These are phyloP conservation scores for Bilobella aurantiaca DNA, from an alignment of 1,140 invertebrate genomes.

Conservation along the genomic window DNA sequence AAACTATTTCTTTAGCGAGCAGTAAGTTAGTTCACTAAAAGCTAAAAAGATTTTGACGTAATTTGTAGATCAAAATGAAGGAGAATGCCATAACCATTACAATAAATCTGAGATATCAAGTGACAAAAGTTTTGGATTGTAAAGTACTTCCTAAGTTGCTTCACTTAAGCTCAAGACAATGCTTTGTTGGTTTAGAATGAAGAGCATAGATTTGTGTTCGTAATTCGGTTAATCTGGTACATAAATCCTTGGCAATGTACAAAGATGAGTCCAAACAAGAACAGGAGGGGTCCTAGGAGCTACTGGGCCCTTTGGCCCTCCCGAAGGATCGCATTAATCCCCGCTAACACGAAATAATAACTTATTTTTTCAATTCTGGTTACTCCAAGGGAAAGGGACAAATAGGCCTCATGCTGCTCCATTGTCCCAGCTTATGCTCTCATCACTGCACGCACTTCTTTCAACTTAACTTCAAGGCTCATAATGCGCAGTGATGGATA, in stretches of 20 bases:
- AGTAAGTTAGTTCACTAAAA: no score
- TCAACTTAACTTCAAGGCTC: conserved; percentile 1
- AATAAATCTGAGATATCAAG: no score
- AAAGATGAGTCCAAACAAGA: conserved; percentile 28
- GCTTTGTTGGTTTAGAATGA: no score
- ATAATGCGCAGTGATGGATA: neutral
- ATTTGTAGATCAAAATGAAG: no score
- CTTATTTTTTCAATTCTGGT: conserved; percentile 10
- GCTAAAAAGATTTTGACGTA: no score
- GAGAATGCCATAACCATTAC: no score
- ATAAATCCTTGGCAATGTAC: neutral
- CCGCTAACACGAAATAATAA: conserved; percentile 18
- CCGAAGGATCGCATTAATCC: conserved; percentile 25
- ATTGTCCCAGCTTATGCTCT: conserved; percentile 12
- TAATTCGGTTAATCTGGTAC: neutral
- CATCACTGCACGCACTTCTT: neutral
- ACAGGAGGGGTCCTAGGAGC: conserved; percentile 14
- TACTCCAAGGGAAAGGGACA: conserved; percentile 8
- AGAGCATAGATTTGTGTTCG: neutral
- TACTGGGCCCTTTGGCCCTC: neutral
- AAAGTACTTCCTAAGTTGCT: no score
- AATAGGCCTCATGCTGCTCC: conserved; percentile 17
- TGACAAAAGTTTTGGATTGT: no score
- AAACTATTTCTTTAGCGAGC: no score
- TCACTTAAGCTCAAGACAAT: no score